phyloP scores from a whole-genome alignment of 2,113 vertebrate genomes.

The Colinus virginianus region DNA sequence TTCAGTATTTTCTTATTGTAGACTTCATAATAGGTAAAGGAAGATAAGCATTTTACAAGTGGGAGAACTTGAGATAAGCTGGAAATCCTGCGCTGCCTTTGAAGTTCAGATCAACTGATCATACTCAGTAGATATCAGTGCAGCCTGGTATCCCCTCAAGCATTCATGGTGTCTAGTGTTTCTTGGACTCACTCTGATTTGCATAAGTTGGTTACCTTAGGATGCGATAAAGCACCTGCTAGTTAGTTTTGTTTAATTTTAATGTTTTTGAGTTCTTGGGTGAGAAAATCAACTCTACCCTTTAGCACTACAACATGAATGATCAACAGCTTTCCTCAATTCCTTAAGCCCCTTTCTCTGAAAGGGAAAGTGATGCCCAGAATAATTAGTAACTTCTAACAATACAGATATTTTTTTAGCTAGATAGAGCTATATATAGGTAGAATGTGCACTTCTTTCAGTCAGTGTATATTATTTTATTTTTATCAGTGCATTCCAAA shows the following conservation, averaged over 20 bases:
- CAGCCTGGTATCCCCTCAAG: background rate
- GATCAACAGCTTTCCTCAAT: background rate
- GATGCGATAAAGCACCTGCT: conserved; percentile 4
- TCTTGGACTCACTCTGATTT: conserved; percentile 4
- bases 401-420: background rate
- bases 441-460: background rate
- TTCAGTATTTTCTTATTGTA: background rate
- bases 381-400: background rate
- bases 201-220: conserved; percentile 11
- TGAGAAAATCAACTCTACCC: background rate
- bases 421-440: background rate
- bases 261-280: background rate
- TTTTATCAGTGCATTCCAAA: background rate
- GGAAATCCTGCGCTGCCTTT: background rate
- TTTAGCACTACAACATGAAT: background rate
- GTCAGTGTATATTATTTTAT: background rate
- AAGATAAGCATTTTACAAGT: background rate
- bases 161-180: background rate
- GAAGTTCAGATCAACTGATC: background rate
- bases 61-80: background rate
- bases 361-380: background rate
- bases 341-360: background rate
- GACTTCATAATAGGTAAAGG: background rate
- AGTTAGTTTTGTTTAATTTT: conserved; percentile 21
- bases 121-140: background rate